Base-by-base conservation (phyloP, 1,140 invertebrate species). In the Trichonephila inaurata region DNA sequence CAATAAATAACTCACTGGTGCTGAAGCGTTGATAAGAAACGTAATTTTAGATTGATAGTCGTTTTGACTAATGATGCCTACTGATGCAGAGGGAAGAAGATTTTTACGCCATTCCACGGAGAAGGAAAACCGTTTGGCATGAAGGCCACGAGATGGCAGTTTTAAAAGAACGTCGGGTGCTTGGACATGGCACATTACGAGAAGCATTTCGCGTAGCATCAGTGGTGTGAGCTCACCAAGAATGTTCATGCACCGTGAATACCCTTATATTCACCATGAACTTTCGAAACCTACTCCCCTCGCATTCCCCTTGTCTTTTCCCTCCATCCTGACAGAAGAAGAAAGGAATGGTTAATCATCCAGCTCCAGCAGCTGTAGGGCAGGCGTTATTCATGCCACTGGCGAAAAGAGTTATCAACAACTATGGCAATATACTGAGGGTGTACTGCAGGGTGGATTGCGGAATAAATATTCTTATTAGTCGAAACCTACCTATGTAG, bases 201-300 rank as follows among this genome's bases (percentile, higher is more conserved):
- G 28, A 94, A 89, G 69, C 86, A 89, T 89, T 66, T 94, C 61
- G 88, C 85, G 88, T 94, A 81, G 86, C 88, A 94, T 94, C 64
- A 12, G 61, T 89, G 86, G 86, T 83, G 93, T 66, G 88, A 88
- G 88, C 86, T 51, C 58, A 24, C 58, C 72, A 61, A 21, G 88
- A 82, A 89, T 88, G 66, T 72, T 88, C 85, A 93, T 72, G 33
- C 18, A 24, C 77, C 61, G 77, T 60, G 86, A 89, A 58, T 77
- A 12, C 33, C 28, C 86, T 77, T 44, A 66, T 33, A 58, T 91
- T 66, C 6, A 51, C 88, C 83, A 85, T 61, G 83, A 61, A 85
- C n/a, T 40, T 40, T 33, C 33, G 72, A 33, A 77, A 77, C 28
- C 33, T 12, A 16, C 69, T 77, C 72, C 33, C 69, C 24, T 7